Base-by-base conservation (phyloP, 2,888 invertebrate species). In the Melanostoma mellinum region DNA sequence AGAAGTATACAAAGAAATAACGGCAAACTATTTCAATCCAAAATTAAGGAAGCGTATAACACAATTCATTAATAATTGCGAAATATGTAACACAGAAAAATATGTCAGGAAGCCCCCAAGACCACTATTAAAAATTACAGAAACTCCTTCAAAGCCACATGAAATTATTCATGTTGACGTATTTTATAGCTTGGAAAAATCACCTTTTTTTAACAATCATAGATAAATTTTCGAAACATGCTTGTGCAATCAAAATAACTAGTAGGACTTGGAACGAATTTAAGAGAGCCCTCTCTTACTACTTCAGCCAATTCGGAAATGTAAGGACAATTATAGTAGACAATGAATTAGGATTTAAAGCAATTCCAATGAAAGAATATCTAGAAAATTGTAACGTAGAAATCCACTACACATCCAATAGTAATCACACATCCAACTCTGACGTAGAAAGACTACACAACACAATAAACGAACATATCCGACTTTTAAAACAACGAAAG, bases 81-180 rank as follows among this genome's bases (percentile, higher is more conserved):
- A 61, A 2, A 10, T 48, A n/a, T 61, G 61, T 35, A 61, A 60
- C 4, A 8, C 10, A 2, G 48, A 61, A 10, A 61, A 48, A 48
- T 61, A 48, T 20, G 61, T 61, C 36, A 48, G 36, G 5, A 61
- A 61, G 4, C 61, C 48, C 3, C 61, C 36, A 2, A 61, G 35
- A 2, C 48, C 61, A 2, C 20, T 50, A 50, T 85, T 85, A 6
- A 86, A 87, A 42, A 32, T 88, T 3, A 87, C 86, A 0, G 85
- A 86, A 63, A 87, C 86, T 2, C 81, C 86, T 3, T 58, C 32
- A 0, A 86, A 78, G 75, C 88, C 88, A 1, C 75, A 85, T 4
- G 86, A 88, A 74, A 85, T 86, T 4, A 53, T 88, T 9, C 87
- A 87, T 58, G 42, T 87, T 3, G 87, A 87, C 61, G 84, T 86